Percentiles rank a stretch among this genome's conserved stretches.
Evolutionary conservation across 1,140 invertebrate genomes (phyloP).

Genomic region (Macrobrachium rosenbergii): DNA sequence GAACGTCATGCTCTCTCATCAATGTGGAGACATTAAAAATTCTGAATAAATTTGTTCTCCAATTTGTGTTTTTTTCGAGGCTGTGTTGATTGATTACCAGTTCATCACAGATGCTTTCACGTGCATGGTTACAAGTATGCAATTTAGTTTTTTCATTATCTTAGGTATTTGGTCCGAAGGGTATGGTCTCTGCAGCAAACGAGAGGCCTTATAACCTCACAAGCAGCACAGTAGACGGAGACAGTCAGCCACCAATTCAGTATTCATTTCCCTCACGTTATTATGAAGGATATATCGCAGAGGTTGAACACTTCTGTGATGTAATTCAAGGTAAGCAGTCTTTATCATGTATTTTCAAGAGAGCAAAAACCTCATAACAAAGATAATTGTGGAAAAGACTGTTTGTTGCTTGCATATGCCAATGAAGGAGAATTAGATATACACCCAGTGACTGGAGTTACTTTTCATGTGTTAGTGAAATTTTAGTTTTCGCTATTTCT

Average conservation of each 20-base stretch:
- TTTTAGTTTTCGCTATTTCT: too few species aligned
- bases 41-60: too few species aligned
- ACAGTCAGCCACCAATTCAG: slow-evolving; percentile 21
- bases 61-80: too few species aligned
- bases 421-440: neutral
- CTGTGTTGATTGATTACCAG: too few species aligned
- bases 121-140: neutral
- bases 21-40: too few species aligned
- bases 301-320: slow-evolving; percentile 46
- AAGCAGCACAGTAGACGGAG: slow-evolving; percentile 16
- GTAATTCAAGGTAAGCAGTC: slow-evolving; percentile 36
- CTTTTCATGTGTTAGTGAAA: too few species aligned
- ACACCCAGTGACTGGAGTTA: too few species aligned
- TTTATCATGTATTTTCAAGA: neutral
- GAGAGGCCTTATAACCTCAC: slow-evolving; percentile 28
- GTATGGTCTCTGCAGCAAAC: slow-evolving; percentile 25
- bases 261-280: slow-evolving; percentile 44
- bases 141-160: neutral
- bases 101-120: neutral
- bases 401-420: neutral
- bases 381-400: too few species aligned
- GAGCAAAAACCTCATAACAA: neutral
- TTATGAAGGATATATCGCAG: slow-evolving; percentile 27
- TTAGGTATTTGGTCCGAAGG: slow-evolving; percentile 44
- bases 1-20: too few species aligned